Evolutionary conservation across 2,113 vertebrate genomes (phyloP).

Genomic region (Callospermophilus lateralis): DNA sequence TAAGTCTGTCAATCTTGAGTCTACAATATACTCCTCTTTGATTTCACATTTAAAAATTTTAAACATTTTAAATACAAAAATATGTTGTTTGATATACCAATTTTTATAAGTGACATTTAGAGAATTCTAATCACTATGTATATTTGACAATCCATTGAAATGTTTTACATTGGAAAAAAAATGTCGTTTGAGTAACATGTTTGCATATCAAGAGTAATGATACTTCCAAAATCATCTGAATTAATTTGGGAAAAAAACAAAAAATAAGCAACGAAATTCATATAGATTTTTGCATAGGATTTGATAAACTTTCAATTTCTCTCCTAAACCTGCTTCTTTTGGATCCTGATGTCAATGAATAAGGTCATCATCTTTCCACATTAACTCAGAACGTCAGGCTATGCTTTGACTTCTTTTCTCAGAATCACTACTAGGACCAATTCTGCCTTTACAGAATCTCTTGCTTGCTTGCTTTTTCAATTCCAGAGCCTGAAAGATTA

Average conservation of each 20-base stretch:
- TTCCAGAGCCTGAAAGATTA: not conserved
- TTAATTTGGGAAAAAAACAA: not conserved
- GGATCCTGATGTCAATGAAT: not conserved
- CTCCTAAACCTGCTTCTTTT: not conserved
- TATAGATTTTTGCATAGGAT: not conserved
- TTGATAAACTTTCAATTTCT: not conserved
- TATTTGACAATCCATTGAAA: constrained; percentile 93
- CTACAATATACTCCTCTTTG: not conserved
- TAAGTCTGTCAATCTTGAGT: not conserved
- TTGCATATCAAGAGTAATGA: not conserved
- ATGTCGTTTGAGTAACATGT: constrained; percentile 1
- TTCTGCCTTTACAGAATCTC: constrained; percentile 27
- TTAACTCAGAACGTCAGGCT: constrained; percentile 37
- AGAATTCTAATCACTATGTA: constrained; percentile 92
- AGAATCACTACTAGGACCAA: not conserved
- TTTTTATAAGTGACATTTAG: constrained; percentile 93
- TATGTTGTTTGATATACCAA: constrained; percentile 79
- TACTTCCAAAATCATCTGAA: not conserved
- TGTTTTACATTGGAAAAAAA: constrained; percentile 83
- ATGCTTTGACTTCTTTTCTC: constrained; percentile 59
- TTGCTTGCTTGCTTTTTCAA: not conserved
- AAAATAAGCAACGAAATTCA: not conserved
- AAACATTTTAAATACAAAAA: constrained; percentile 31
- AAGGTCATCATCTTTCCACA: not conserved
- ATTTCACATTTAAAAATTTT: not conserved